Evolutionary conservation across 1,140 invertebrate genomes (phyloP).

Genomic region (Conus betulinus): DNA sequence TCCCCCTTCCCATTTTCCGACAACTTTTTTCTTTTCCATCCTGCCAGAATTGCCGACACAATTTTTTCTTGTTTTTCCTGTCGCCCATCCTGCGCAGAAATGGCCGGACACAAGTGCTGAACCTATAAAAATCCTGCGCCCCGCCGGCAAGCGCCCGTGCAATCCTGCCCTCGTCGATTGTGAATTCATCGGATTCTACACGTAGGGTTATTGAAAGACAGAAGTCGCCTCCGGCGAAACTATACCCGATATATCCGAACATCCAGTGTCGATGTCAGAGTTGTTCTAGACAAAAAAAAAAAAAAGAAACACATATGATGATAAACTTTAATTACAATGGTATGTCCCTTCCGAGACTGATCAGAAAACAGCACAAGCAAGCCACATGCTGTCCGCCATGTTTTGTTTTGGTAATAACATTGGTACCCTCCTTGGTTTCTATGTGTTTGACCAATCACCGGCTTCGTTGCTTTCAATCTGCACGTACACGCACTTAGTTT

Average conservation of each 20-base stretch:
- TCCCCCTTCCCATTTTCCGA: no score
- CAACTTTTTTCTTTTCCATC: no score
- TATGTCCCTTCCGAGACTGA: not conserved
- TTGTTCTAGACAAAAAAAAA: not conserved
- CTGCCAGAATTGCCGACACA: conserved; percentile 8
- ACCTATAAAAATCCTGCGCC: conserved; percentile 60
- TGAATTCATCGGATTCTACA: conserved; percentile 48
- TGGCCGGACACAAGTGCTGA: conserved; percentile 46
- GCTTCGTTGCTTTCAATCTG: not conserved
- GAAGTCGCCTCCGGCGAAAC: conserved; percentile 33
- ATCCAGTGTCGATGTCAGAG: not conserved
- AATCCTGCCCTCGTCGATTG: conserved; percentile 52
- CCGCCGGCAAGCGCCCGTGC: no score
- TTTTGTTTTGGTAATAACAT: conserved; percentile 46
- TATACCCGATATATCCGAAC: not conserved
- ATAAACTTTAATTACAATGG: no score
- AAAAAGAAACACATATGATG: not conserved
- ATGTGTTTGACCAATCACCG: conserved; percentile 34
- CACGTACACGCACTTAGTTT: not conserved
- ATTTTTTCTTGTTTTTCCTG: no score
- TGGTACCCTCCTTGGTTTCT: conserved; percentile 7
- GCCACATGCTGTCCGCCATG: conserved; percentile 41
- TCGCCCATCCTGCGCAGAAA: conserved; percentile 53
- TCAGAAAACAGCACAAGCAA: not conserved
- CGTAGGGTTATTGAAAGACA: conserved; percentile 53